phyloP scores from a whole-genome alignment of 92 coral and sea anemone genomes.

The Palythoa caribaeorum region DNA sequence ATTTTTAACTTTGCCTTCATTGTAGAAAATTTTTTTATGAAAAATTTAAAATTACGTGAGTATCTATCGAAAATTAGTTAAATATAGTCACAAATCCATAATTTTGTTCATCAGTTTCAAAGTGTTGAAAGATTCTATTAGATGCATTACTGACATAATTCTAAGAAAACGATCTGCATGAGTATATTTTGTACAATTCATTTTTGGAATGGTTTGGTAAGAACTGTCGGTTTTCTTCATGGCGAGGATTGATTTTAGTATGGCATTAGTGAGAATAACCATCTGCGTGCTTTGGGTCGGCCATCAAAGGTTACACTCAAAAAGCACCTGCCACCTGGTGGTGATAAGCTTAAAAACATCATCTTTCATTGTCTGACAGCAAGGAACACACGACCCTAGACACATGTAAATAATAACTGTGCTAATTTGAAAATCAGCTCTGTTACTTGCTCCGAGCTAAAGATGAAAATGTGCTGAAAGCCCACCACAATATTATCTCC shows the following conservation, averaged over 20 bases:
- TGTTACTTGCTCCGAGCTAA: constrained; percentile 9
- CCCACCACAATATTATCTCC: background rate
- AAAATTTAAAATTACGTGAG: background rate
- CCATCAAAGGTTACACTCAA: background rate
- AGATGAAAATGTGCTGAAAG: background rate
- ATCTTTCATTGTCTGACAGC: constrained; percentile 13
- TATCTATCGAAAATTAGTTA: background rate
- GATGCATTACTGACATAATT: background rate
- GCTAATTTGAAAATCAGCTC: constrained; percentile 42
- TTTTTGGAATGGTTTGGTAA: constrained; percentile 21
- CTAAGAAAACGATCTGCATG: background rate
- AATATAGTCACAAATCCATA: background rate
- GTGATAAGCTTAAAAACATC: background rate
- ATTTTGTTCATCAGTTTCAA: background rate
- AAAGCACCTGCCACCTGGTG: background rate
- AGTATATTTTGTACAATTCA: background rate
- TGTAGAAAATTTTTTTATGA: background rate
- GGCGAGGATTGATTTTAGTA: constrained; percentile 12
- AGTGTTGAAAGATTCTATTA: constrained; percentile 1
- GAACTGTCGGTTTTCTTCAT: constrained; percentile 3
- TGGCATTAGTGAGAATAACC: background rate
- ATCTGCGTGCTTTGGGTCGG: background rate
- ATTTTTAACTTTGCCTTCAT: background rate
- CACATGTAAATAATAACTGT: constrained; percentile 28
- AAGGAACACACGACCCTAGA: constrained; percentile 1